Evolutionary conservation across 2,113 vertebrate species (phyloP), one percentile per base, ranked within the genome.

Genomic region (Dicaeum eximium): DNA sequence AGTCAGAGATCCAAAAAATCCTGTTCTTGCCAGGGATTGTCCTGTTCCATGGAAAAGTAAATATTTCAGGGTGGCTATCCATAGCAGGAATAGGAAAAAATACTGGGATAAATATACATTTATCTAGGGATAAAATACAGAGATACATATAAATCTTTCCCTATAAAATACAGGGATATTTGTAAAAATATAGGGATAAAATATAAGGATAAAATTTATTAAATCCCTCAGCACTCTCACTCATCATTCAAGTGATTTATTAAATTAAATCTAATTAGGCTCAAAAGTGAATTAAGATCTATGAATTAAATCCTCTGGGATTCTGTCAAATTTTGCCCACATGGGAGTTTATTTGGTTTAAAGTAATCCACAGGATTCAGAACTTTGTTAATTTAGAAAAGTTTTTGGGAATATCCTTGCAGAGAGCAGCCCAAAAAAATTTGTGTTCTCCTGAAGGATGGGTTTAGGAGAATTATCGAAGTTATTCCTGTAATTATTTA

Each of bases 191-290:
- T 6, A 35, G n/a, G 38, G 27, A 21, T 54, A 73, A 87, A 66
- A n/a, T 25, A 42, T 3, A 73, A 19, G 19, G 44, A 24, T 53
- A 24, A 82, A 85, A 58, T 56, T 18, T 50, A 83, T 54, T 10
- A 90, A 86, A 88, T 21, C 64, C 45, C 54, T 80, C 74, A 62
- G 62, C 62, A 54, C 5, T 35, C 65, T 86, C 58, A 35, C 51
- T 82, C 31, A 8, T 70, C 40, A 92, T 78, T 83, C 88, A 73
- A 88, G 15, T 40, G 51, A 70, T 86, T 83, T 57, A 83, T 47
- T 66, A 80, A 95, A 82, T 80, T 77, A 58, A 23, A 54, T 56
- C 82, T 92, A 92, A 93, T 94, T 83, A 90, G 21, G 75, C 35
- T 58, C 2, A 0, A 48, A 73, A 95, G 50, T 70, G 42, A 90